These are phyloP conservation scores for Daubentonia madagascariensis DNA, from an alignment of 2,113 vertebrate species.

Conservation along the genomic window DNA sequence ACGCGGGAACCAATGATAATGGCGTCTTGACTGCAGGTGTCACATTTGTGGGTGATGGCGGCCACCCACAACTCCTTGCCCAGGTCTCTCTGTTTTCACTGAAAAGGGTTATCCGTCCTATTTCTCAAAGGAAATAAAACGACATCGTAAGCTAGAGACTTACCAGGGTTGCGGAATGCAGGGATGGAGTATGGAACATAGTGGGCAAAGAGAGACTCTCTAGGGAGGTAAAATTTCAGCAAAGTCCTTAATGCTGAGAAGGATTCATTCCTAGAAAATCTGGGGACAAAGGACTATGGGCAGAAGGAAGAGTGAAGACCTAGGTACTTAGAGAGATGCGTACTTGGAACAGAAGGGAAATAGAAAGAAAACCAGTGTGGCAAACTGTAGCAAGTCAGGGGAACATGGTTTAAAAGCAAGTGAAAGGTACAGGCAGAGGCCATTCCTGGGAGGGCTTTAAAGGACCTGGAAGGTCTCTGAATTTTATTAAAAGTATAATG, in stretches of 20 bases:
- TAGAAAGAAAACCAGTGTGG: not conserved
- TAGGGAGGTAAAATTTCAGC: not conserved
- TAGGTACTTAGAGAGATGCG: not conserved
- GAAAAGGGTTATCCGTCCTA: not conserved
- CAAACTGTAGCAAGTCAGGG: not conserved
- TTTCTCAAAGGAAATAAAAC: not conserved
- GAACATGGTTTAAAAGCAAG: not conserved
- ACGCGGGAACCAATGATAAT: not conserved
- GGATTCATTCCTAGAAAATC: not conserved
- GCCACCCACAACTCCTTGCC: not conserved
- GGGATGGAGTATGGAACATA: not conserved
- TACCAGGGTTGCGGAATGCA: not conserved
- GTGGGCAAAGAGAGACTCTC: not conserved
- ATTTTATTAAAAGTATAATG: not conserved
- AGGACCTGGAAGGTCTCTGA: not conserved
- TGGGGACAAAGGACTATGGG: not conserved
- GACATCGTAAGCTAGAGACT: not conserved
- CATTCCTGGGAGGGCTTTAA: accelerated
- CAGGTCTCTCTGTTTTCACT: not conserved
- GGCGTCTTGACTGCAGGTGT: not conserved
- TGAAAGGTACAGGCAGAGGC: not conserved
- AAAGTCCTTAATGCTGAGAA: not conserved
- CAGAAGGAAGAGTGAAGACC: not conserved
- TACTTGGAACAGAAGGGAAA: not conserved
- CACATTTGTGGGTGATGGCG: not conserved